Evolutionary conservation across 2,888 invertebrate genomes (phyloP).

Genomic region (Metellina segmentata): DNA sequence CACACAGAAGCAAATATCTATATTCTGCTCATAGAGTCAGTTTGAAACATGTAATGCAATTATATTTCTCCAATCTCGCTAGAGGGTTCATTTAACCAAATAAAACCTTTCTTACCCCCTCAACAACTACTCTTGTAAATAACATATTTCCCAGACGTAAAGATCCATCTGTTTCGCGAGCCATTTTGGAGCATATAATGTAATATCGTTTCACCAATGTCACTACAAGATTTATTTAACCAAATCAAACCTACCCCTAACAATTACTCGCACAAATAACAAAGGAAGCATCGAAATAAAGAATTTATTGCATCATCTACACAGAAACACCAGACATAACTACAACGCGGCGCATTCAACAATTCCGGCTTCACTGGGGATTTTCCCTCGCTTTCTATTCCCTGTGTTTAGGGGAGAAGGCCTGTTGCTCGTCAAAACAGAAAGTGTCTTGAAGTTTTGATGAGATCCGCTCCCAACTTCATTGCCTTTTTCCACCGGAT

Average conservation of each 20-base stretch:
- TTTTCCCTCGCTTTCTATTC: neutral
- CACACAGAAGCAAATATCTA: too few relatives aligned
- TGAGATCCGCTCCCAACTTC: conserved; percentile 39
- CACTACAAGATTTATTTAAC: neutral
- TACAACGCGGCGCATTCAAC: neutral
- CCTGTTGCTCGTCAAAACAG: conserved; percentile 66
- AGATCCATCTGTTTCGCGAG: too few relatives aligned
- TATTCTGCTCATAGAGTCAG: too few relatives aligned
- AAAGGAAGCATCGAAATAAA: neutral
- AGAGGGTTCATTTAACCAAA: too few relatives aligned
- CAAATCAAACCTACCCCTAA: neutral
- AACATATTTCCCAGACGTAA: too few relatives aligned
- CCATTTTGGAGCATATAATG: too few relatives aligned
- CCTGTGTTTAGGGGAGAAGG: neutral
- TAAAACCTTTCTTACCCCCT: too few relatives aligned
- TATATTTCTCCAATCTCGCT: too few relatives aligned
- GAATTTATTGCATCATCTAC: neutral
- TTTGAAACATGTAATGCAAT: too few relatives aligned
- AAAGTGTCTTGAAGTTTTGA: conserved; percentile 55
- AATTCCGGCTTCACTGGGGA: neutral
- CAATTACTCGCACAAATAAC: neutral
- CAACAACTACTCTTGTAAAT: too few relatives aligned
- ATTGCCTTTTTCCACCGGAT: conserved; percentile 30
- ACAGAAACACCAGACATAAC: neutral
- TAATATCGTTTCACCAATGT: neutral